Evolutionary conservation across 1,140 invertebrate genomes (phyloP).

Genomic region (Pogonomyrmex barbatus): DNA sequence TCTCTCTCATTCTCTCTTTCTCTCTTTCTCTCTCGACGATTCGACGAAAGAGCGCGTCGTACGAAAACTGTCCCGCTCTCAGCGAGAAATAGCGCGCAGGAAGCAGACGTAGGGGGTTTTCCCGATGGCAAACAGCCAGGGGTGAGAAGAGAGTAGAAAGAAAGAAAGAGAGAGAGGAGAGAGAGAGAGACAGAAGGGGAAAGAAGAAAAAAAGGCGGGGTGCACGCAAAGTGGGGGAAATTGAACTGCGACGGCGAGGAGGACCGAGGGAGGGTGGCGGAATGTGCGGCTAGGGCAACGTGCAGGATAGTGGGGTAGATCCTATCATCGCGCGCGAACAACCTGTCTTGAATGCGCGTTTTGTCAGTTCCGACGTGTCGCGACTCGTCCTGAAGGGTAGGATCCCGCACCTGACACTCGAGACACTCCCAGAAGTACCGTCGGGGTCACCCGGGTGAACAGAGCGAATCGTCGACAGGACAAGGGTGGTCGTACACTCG

Average conservation of each 20-base stretch:
- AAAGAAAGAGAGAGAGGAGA: slow-evolving; percentile 14
- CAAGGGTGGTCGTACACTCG: neutral
- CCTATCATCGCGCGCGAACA: slow-evolving; percentile 47
- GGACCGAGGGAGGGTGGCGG: neutral
- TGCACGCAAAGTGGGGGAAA: slow-evolving; percentile 33
- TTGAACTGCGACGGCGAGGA: slow-evolving; percentile 45
- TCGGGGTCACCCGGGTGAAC: neutral
- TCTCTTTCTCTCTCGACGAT: neutral
- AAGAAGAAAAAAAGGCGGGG: neutral
- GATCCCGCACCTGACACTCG: neutral
- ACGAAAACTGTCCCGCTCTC: slow-evolving; percentile 77
- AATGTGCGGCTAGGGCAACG: slow-evolving; percentile 36
- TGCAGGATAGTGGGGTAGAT: slow-evolving; percentile 54
- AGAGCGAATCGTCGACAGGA: too few relatives aligned
- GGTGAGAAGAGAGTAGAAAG: neutral
- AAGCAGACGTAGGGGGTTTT: neutral
- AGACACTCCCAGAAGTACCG: neutral
- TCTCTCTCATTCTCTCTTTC: slow-evolving; percentile 21
- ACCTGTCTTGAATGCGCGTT: slow-evolving; percentile 37
- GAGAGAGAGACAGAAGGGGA: neutral
- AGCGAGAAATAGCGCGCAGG: slow-evolving; percentile 56
- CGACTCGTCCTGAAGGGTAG: neutral
- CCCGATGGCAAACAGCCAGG: neutral
- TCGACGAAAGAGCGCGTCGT: slow-evolving; percentile 73
- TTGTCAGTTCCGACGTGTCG: slow-evolving; percentile 12